A percentile compares a stretch with the other conserved stretches of the same genome.
Evolutionary conservation across 2,888 invertebrate species (phyloP).

Genomic region (Ethmia dodecea): DNA sequence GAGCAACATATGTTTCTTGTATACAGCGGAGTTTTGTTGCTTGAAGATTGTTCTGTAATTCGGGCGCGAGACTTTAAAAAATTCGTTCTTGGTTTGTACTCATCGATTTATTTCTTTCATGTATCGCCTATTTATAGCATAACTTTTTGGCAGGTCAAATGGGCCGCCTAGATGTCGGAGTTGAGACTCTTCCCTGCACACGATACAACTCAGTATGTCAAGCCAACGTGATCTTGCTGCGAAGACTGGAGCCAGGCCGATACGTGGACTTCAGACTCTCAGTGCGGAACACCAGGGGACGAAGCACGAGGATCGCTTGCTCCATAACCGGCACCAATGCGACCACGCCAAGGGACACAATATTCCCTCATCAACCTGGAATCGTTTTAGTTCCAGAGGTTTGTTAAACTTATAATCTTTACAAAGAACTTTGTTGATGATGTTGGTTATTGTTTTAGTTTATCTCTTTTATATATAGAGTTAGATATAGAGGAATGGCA

Average conservation of each 20-base stretch:
- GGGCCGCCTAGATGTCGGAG: constrained; percentile 85
- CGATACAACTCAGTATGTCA: constrained; percentile 93
- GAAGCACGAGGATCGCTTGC: constrained; percentile 85
- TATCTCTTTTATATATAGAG: too few relatives aligned
- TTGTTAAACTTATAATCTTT: too few relatives aligned
- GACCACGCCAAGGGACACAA: constrained; percentile 88
- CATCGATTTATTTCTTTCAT: too few relatives aligned
- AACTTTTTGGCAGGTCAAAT: constrained; percentile 75
- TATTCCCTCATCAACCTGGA: constrained; percentile 89
- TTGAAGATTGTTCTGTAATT: too few relatives aligned
- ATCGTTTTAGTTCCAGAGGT: constrained; percentile 88
- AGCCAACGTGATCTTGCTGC: constrained; percentile 89
- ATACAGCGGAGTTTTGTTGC: too few relatives aligned
- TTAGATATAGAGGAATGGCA: too few relatives aligned
- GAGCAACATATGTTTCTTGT: too few relatives aligned
- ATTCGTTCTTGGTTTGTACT: too few relatives aligned
- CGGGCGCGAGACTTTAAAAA: too few relatives aligned
- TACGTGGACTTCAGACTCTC: constrained; percentile 88
- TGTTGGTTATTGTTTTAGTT: too few relatives aligned
- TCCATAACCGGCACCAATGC: constrained; percentile 91
- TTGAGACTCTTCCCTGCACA: constrained; percentile 90
- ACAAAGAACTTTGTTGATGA: too few relatives aligned
- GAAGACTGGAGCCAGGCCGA: constrained; percentile 87
- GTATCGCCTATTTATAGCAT: too few relatives aligned
- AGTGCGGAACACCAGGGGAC: constrained; percentile 87